A percentile compares a stretch with the other conserved stretches of the same genome.
Conservation (phyloP, 2,888 invertebrate species). For the Drosophila phalerata region DNA sequence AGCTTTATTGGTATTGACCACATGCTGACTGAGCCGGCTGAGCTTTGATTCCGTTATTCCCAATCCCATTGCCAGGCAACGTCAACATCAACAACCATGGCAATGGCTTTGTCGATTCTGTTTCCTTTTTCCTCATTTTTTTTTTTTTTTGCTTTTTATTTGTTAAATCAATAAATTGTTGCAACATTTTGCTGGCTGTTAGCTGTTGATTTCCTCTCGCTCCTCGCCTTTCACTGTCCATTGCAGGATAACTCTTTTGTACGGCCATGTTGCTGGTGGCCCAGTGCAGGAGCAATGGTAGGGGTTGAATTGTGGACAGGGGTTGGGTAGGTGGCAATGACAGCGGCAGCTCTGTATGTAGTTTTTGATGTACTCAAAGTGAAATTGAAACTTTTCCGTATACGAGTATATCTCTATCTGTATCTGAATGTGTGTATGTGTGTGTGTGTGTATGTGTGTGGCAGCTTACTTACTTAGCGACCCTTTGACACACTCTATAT, state of each 20-base stretch:
- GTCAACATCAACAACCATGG: conserved; percentile 47
- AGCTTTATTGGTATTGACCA: conserved; percentile 70
- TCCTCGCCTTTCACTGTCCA: conserved; percentile 39
- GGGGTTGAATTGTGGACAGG: background rate
- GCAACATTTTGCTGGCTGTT: conserved; percentile 56
- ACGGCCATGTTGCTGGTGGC: conserved; percentile 18
- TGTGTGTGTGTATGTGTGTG: conserved; percentile 28
- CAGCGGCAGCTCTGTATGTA: conserved; percentile 31
- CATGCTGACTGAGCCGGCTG: conserved; percentile 65
- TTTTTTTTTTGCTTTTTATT: background rate
- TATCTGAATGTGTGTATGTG: conserved; percentile 17
- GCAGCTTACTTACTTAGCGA: conserved; percentile 74
- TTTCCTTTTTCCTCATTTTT: conserved; percentile 7
- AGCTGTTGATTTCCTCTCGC: conserved; percentile 53
- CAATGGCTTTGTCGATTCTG: conserved; percentile 57
- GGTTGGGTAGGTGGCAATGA: background rate
- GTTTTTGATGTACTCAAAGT: conserved; percentile 63
- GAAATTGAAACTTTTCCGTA: conserved; percentile 66
- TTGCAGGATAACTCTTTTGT: conserved; percentile 47
- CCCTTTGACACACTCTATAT: conserved; percentile 73
- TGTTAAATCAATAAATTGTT: conserved; percentile 74
- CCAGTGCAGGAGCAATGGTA: background rate
- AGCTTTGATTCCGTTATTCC: conserved; percentile 59
- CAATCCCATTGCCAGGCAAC: conserved; percentile 58
- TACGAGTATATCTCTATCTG: conserved; percentile 14